These are phyloP conservation scores for Nyctibius grandis DNA, from an alignment of 2,797 vertebrate species.

Conservation along the genomic window DNA sequence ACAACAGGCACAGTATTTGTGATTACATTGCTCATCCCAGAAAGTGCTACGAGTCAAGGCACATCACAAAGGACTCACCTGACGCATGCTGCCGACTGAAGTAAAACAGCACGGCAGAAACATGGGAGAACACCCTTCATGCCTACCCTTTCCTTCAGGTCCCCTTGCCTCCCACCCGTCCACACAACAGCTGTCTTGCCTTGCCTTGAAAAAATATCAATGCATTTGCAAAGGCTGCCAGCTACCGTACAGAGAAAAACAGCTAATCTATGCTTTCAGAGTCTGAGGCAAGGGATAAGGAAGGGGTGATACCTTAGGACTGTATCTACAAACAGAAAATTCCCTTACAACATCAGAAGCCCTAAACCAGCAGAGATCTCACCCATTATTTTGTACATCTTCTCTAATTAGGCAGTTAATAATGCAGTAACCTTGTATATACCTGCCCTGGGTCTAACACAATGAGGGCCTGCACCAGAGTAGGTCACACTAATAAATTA, in stretches of 20 bases:
- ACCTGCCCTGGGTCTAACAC: background rate
- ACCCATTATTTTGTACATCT: background rate
- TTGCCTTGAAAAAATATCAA: background rate
- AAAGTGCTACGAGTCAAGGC: background rate
- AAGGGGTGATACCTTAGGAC: background rate
- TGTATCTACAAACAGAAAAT: background rate
- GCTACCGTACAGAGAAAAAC: background rate
- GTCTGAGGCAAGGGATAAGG: background rate
- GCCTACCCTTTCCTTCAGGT: background rate
- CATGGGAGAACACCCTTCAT: background rate
- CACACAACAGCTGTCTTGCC: background rate
- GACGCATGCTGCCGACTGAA: background rate
- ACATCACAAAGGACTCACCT: fast-evolving
- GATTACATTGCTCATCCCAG: background rate
- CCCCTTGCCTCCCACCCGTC: fast-evolving
- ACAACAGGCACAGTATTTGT: background rate
- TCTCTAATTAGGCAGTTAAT: background rate
- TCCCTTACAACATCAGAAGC: background rate
- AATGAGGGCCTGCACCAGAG: background rate
- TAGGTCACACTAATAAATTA: background rate
- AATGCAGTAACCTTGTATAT: background rate
- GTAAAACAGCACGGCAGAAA: background rate
- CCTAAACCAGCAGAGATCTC: background rate
- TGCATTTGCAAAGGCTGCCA: background rate
- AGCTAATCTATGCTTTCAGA: background rate